phyloP scores from a whole-genome alignment of 2,797 vertebrate species.

The Clarias platycephalus region DNA sequence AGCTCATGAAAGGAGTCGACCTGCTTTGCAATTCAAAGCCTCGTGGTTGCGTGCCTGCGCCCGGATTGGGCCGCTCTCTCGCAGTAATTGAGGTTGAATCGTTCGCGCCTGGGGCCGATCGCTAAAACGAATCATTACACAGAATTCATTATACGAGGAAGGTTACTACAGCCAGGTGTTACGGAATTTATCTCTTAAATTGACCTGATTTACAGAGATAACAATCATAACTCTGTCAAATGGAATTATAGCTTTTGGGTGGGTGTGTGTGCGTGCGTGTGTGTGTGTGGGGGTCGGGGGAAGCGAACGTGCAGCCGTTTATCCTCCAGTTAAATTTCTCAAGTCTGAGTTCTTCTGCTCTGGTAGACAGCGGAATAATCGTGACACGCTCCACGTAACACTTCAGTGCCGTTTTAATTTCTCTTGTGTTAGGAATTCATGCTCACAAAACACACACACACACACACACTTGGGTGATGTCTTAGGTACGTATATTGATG shows the following conservation, averaged over 20 bases:
- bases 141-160: conserved; percentile 76
- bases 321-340: conserved; percentile 34
- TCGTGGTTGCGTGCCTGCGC: conserved; percentile 67
- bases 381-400: conserved; percentile 8
- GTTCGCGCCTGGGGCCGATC: conserved; percentile 78
- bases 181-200: conserved; percentile 79
- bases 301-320: conserved; percentile 1
- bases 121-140: conserved; percentile 82
- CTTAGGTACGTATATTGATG: neutral
- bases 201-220: conserved; percentile 78
- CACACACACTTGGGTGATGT: neutral
- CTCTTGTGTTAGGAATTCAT: neutral
- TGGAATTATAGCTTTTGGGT: conserved; percentile 66
- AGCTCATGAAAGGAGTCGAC: conserved; percentile 37
- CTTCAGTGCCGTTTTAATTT: neutral
- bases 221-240: conserved; percentile 71
- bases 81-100: conserved; percentile 82
- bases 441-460: too few relatives aligned
- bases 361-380: conserved; percentile 33
- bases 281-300: neutral
- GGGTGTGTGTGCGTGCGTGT: neutral
- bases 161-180: conserved; percentile 76
- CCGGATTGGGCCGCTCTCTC: conserved; percentile 65
- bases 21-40: conserved; percentile 70
- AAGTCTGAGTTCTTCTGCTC: conserved; percentile 9